Percentiles rank a stretch among this genome's conserved stretches.
These are phyloP conservation scores for Hyposoter dolosus DNA, from an alignment of 2,888 invertebrate species.

Conservation along the genomic window DNA sequence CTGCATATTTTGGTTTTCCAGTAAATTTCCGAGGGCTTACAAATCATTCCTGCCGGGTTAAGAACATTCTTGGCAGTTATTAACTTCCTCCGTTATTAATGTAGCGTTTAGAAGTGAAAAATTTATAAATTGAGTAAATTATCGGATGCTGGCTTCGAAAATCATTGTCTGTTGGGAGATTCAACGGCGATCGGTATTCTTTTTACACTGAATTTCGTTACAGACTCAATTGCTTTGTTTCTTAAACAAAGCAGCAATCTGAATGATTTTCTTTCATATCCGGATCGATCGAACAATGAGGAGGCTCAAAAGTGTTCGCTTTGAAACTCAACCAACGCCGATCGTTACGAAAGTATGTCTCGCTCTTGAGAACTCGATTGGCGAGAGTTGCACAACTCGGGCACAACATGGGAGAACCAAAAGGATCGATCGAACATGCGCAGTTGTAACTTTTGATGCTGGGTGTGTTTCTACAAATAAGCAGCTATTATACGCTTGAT, in stretches of 20 bases:
- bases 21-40: background rate
- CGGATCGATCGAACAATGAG: conserved; percentile 35
- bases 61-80: background rate
- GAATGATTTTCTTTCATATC: conserved; percentile 28
- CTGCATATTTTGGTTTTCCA: background rate
- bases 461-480: conserved; percentile 43
- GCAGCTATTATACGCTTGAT: conserved; percentile 13
- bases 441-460: conserved; percentile 44
- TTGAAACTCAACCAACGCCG: conserved; percentile 24
- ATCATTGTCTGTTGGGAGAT: background rate
- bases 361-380: conserved; percentile 64
- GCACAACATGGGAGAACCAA: conserved; percentile 36
- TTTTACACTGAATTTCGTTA: conserved; percentile 4
- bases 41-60: background rate
- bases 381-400: conserved; percentile 64
- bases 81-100: background rate
- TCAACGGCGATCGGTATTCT: background rate
- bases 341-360: conserved; percentile 60
- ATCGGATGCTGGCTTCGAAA: background rate
- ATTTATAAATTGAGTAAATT: background rate
- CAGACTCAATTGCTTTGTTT: conserved; percentile 9
- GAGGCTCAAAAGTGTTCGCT: conserved; percentile 27
- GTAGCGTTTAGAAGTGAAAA: background rate
- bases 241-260: conserved; percentile 26
- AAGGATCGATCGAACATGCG: conserved; percentile 58